A percentile compares a stretch with the other conserved stretches of the same genome.
Conservation (phyloP, 2,797 vertebrate genomes). For the Cyclopterus lumpus region DNA sequence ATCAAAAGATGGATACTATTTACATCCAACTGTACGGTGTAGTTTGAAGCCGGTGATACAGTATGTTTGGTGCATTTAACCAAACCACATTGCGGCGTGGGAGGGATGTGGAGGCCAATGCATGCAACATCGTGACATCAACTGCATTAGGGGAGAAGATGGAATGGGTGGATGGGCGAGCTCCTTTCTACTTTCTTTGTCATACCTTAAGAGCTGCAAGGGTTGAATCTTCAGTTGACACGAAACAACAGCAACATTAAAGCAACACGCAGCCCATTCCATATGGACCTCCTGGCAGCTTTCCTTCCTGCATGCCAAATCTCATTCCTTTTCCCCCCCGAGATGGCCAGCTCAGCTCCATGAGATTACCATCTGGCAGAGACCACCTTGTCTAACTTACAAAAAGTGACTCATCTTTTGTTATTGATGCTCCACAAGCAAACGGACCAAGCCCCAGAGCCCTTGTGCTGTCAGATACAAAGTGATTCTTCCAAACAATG, state of each 20-base stretch:
- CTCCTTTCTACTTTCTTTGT: not conserved
- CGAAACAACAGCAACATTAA: constrained; percentile 40
- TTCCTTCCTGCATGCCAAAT: constrained; percentile 34
- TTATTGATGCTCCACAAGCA: constrained; percentile 62
- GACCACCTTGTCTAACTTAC: constrained; percentile 58
- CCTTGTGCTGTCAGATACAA: constrained; percentile 43
- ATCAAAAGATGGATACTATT: constrained; percentile 26
- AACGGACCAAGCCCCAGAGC: constrained; percentile 53
- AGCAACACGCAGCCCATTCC: constrained; percentile 25
- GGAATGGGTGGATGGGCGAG: not conserved
- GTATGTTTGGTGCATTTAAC: constrained; percentile 6
- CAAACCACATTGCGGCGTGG: constrained; percentile 10
- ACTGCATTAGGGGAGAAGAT: not conserved
- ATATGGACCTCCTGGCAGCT: constrained; percentile 38
- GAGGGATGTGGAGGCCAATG: not conserved
- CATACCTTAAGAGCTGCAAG: constrained; percentile 12
- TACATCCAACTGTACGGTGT: not conserved
- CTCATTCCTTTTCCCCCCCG: constrained; percentile 23
- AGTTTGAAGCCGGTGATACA: constrained; percentile 11
- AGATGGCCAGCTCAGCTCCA: constrained; percentile 47
- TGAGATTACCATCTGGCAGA: constrained; percentile 65
- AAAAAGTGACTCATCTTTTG: constrained; percentile 64
- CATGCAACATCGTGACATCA: not conserved
- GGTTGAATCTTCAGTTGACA: constrained; percentile 35
- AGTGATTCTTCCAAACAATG: constrained; percentile 36